Evolutionary conservation across 2,888 invertebrate genomes (phyloP).

Genomic region (Achlya flavicornis): DNA sequence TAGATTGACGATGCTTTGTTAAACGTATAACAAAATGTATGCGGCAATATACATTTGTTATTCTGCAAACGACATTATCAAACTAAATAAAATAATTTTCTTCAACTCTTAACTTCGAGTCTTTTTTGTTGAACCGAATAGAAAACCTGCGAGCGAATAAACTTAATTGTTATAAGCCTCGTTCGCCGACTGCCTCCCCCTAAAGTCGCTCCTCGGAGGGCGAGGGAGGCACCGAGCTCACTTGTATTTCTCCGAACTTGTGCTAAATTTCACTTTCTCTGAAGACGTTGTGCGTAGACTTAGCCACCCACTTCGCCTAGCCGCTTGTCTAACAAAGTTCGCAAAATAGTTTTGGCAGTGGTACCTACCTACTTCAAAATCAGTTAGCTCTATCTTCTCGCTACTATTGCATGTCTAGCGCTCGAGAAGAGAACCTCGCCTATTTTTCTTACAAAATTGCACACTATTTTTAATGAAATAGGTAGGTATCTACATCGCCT

Average conservation of each 20-base stretch:
- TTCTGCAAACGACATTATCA: conserved; percentile 16
- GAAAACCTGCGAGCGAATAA: conserved; percentile 77
- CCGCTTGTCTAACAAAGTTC: conserved; percentile 58
- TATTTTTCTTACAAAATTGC: conserved; percentile 11
- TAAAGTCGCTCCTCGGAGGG: conserved; percentile 52
- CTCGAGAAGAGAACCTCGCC: not conserved
- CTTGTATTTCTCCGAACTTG: conserved; percentile 83
- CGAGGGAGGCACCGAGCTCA: conserved; percentile 56
- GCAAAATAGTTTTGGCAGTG: conserved; percentile 59
- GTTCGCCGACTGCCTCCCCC: conserved; percentile 70
- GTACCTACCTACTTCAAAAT: conserved; percentile 43
- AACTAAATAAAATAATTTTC: conserved; percentile 39
- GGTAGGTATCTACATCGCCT: conserved; percentile 27
- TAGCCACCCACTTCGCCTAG: conserved; percentile 69
- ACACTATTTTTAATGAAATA: conserved; percentile 22
- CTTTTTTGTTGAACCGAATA: conserved; percentile 60
- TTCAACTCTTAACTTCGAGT: conserved; percentile 38
- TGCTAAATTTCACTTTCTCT: conserved; percentile 84
- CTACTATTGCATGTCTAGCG: conserved; percentile 12
- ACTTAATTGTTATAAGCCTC: conserved; percentile 83
- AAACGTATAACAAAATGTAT: not conserved
- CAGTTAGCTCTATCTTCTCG: conserved; percentile 30
- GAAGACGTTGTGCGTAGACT: conserved; percentile 81
- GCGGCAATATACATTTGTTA: not conserved
- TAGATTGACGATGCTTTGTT: not conserved